Evolutionary conservation across 2,113 vertebrate genomes (phyloP), one percentile per base, ranked within the genome.

Genomic region (Eulacestoma nigropectus): DNA sequence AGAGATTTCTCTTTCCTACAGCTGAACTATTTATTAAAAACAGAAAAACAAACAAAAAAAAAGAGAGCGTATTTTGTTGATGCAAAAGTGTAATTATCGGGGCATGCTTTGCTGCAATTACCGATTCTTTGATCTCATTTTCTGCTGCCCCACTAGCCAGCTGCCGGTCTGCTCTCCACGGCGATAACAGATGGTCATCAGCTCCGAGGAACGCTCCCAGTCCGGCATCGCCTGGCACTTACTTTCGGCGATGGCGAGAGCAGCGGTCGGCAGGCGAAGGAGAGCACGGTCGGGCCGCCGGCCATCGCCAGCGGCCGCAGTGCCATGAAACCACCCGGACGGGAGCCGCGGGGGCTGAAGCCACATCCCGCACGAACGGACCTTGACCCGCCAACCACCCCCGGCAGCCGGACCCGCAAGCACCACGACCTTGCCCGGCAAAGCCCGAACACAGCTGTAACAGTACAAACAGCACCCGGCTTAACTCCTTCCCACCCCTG

Each of bases 81-180:
- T 68, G 59, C 35, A 89, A 65, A 92, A 91, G 74, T 62, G 57
- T 35, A 69, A 90, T 92, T 77, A 70, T 39, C 8, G 27, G 37
- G 49, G 35, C 83, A 81, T 17, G 67, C 95, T 92, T 78, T 80
- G 53, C 79, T 93, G 62, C 81, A 68, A 93, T 42, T 80, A 55
- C 64, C 50, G 33, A 39, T 47, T 68, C 33, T 46, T 68, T 56
- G 30, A 44, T 74, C 27, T 46, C 29, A 20, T 76, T 67, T 47
- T 67, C 59, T 18, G 50, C 85, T 50, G 76, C 77, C 68, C 81
- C 80, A n/a, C 35, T 14, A 87, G 89, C 59, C 72, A 93, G 67
- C 42, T 37, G 44, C 65, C 79, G 55, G 46, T 70, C 81, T 94
- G 84, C 62, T 64, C 47, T 18, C 16, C 35, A 21, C 52, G 29